phyloP scores from a whole-genome alignment of 2,888 invertebrate species.

The Rhimphoctona megacephalus region DNA sequence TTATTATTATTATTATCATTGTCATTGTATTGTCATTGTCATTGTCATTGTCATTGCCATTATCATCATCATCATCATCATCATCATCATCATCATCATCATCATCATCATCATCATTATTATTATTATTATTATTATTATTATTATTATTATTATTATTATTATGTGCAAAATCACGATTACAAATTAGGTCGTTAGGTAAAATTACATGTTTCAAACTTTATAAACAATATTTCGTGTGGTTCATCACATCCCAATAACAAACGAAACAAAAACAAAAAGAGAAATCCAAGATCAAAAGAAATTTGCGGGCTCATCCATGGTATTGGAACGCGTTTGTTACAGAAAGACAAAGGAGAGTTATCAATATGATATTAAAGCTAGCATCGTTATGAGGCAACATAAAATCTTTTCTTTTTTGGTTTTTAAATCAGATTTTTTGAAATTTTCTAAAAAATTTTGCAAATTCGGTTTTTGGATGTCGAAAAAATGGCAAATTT shows the following conservation, averaged over 20 bases:
- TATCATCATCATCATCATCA: slow-evolving; percentile 65
- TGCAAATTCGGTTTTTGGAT: background rate
- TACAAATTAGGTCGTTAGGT: slow-evolving; percentile 72
- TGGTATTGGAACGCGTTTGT: background rate
- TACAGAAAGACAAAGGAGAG: background rate
- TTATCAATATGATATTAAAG: background rate
- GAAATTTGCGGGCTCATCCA: slow-evolving; percentile 20
- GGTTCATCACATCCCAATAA: slow-evolving; percentile 7
- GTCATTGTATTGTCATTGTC: slow-evolving; percentile 71
- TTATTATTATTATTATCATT: slow-evolving; percentile 65
- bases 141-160: slow-evolving; percentile 59
- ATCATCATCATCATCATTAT: slow-evolving; percentile 71
- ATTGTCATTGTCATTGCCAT: too few species aligned
- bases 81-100: too few species aligned
- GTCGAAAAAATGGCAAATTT: background rate
- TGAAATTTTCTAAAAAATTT: background rate
- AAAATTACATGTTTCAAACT: slow-evolving; percentile 66
- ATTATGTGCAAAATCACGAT: slow-evolving; percentile 72
- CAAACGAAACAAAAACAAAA: slow-evolving; percentile 1
- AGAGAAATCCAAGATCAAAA: background rate
- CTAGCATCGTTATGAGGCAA: background rate
- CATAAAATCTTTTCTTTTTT: background rate
- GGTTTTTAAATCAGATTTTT: background rate
- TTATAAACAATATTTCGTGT: slow-evolving; percentile 46
- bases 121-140: too few species aligned